Evolutionary conservation across 2,888 invertebrate genomes (phyloP).

Genomic region (Baccha elongata): DNA sequence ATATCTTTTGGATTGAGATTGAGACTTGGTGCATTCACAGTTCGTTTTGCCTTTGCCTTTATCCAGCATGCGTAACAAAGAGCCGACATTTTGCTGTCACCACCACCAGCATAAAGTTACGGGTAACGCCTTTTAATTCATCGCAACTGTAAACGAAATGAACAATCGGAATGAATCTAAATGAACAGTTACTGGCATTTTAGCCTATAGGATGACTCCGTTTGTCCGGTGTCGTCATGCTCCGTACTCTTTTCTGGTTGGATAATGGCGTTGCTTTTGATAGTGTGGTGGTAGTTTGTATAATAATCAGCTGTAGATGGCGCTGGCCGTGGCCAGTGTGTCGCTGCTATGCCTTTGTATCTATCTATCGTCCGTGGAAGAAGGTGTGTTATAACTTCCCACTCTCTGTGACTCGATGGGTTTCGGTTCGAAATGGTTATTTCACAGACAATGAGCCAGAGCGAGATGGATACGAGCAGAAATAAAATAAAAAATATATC

Average conservation of each 20-base stretch:
- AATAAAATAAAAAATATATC: constrained; percentile 13
- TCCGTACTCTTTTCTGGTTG: constrained; percentile 64
- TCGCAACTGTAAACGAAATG: constrained; percentile 70
- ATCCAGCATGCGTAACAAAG: constrained; percentile 68
- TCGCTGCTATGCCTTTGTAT: constrained; percentile 21
- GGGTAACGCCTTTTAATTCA: constrained; percentile 66
- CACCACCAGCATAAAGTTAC: constrained; percentile 20
- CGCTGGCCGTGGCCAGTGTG: constrained; percentile 51
- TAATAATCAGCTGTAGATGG: constrained; percentile 46
- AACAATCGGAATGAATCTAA: constrained; percentile 42
- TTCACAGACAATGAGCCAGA: constrained; percentile 60
- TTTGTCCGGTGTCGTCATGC: constrained; percentile 61
- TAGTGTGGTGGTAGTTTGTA: constrained; percentile 16
- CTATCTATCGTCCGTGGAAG: constrained; percentile 63
- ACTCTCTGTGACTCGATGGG: constrained; percentile 64
- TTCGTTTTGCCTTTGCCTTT: constrained; percentile 14
- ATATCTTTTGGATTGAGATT: constrained; percentile 27
- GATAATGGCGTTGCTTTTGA: constrained; percentile 29
- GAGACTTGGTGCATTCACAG: constrained; percentile 18
- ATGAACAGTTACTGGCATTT: constrained; percentile 39
- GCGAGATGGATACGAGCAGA: constrained; percentile 43
- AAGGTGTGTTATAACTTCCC: constrained; percentile 66
- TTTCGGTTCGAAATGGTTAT: constrained; percentile 71
- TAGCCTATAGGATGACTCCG: constrained; percentile 63
- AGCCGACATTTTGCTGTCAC: constrained; percentile 67